Evolutionary conservation across 2,888 invertebrate species (phyloP).

Genomic region (Anticlea derivata): DNA sequence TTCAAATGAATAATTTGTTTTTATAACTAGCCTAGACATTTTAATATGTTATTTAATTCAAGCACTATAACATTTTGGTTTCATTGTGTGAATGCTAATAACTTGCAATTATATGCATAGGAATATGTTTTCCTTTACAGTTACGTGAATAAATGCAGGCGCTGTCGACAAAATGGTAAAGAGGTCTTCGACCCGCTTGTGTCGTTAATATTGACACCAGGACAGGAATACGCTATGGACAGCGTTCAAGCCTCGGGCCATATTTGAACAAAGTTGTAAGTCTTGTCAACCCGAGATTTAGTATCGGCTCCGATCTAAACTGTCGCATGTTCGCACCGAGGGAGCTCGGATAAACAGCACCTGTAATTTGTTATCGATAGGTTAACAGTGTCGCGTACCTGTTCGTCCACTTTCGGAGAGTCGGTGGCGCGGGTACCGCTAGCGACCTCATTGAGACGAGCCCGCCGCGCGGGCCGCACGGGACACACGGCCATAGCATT

Average conservation of each 20-base stretch:
- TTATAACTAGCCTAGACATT: neutral
- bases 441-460: slow-evolving; percentile 79
- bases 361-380: slow-evolving; percentile 78
- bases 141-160: slow-evolving; percentile 51
- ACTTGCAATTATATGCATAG: slow-evolving; percentile 45
- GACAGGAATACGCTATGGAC: slow-evolving; percentile 40
- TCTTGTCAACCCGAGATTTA: slow-evolving; percentile 48
- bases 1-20: slow-evolving; percentile 23
- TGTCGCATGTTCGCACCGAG: slow-evolving; percentile 47
- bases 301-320: slow-evolving; percentile 55
- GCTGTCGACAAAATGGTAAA: slow-evolving; percentile 50
- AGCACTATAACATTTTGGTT: slow-evolving; percentile 33
- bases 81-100: slow-evolving; percentile 46
- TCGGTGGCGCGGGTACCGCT: slow-evolving; percentile 78
- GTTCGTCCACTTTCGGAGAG: slow-evolving; percentile 81
- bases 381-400: slow-evolving; percentile 81
- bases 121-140: slow-evolving; percentile 47
- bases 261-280: slow-evolving; percentile 38
- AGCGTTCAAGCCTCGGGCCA: slow-evolving; percentile 59
- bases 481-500: slow-evolving; percentile 73
- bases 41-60: slow-evolving; percentile 31
- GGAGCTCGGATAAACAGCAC: slow-evolving; percentile 57
- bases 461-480: slow-evolving; percentile 76
- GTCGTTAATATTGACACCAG: slow-evolving; percentile 47
- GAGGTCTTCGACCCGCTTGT: slow-evolving; percentile 57